Evolutionary conservation across 1,140 invertebrate genomes (phyloP).

Genomic region (Lethocerus indicus): DNA sequence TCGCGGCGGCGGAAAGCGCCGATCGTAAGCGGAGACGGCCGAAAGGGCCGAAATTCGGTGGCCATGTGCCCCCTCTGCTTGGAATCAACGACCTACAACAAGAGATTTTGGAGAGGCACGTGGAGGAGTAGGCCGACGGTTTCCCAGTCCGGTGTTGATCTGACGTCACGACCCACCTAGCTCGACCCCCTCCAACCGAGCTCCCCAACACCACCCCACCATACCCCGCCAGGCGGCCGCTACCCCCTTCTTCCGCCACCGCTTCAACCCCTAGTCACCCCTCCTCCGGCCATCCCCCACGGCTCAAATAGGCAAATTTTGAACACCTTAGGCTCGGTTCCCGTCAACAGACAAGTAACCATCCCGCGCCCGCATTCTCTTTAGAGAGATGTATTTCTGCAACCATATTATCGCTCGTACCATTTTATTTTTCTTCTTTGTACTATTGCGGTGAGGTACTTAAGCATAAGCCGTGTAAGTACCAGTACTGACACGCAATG

Average conservation of each 20-base stretch:
- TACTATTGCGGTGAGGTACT: too few relatives aligned
- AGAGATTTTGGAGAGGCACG: constrained; percentile 5
- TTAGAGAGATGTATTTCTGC: too few relatives aligned
- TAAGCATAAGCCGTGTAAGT: too few relatives aligned
- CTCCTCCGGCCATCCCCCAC: constrained; percentile 1
- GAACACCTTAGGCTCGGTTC: too few relatives aligned
- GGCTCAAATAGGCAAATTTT: too few relatives aligned
- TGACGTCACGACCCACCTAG: constrained; percentile 4
- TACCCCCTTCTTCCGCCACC: too few relatives aligned
- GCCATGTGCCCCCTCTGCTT: neutral
- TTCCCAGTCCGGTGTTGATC: constrained; percentile 3
- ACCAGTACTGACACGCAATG: too few relatives aligned
- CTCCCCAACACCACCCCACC: neutral
- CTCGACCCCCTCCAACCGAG: neutral
- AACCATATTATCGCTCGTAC: too few relatives aligned
- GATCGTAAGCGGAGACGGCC: constrained; percentile 4
- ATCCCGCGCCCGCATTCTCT: too few relatives aligned
- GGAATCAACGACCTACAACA: constrained; percentile 8
- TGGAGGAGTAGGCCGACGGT: constrained; percentile 8
- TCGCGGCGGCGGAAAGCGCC: neutral
- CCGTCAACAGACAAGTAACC: too few relatives aligned
- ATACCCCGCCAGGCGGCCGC: too few relatives aligned
- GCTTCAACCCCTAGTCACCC: neutral
- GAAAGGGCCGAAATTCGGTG: constrained; percentile 9
- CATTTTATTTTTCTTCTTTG: too few relatives aligned